phyloP scores from a whole-genome alignment of 2,888 invertebrate species.

The Stenolophus ochropezus region DNA sequence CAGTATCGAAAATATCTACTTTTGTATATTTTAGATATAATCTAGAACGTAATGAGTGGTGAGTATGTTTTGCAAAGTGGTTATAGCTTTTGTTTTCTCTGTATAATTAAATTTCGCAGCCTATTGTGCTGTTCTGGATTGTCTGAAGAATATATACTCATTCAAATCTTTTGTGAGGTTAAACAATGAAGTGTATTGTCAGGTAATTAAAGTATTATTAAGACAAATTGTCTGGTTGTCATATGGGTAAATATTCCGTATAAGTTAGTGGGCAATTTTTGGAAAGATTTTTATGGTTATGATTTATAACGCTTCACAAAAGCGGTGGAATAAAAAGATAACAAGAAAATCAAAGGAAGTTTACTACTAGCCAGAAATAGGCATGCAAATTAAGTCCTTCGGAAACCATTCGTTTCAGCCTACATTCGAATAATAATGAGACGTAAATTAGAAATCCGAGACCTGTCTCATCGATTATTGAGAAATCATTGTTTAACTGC shows the following conservation, averaged over 20 bases:
- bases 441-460: conserved; percentile 2
- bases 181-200: neutral
- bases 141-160: neutral
- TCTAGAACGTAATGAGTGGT: neutral
- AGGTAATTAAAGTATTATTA: neutral
- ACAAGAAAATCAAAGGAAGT: neutral
- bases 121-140: neutral
- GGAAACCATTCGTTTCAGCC: conserved; percentile 6
- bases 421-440: conserved; percentile 17
- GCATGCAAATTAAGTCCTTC: conserved; percentile 32
- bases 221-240: neutral
- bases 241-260: no score
- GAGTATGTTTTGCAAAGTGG: neutral
- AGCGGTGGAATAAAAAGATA: neutral
- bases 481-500: neutral
- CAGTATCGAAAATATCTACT: no score
- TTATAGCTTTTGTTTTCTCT: neutral
- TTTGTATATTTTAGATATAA: neutral
- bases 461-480: neutral
- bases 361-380: neutral
- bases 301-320: no score
- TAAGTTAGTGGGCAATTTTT: no score
- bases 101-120: neutral
- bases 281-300: no score
- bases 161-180: neutral